phyloP scores from a whole-genome alignment of 30 jellyfish, hydroid and myxozoan genomes.

The Aurelia aurita complex sp. Pacific region DNA sequence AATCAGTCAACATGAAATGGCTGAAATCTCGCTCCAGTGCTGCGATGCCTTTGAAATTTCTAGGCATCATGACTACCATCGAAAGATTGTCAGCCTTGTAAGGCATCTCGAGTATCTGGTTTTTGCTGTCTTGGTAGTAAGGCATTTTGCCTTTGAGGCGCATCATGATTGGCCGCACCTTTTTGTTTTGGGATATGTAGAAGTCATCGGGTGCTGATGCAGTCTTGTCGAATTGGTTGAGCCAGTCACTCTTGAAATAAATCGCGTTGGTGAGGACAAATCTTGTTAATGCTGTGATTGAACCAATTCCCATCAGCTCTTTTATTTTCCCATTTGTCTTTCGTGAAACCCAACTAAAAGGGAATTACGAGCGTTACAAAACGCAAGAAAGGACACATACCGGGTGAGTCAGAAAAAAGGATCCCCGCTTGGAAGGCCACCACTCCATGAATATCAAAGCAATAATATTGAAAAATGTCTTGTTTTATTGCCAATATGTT shows the following conservation, averaged over 20 bases:
- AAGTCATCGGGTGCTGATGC: conserved; percentile 12
- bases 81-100: conserved; percentile 41
- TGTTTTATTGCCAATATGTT: too few relatives aligned
- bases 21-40: conserved; percentile 43
- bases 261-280: conserved; percentile 65
- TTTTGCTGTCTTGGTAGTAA: conserved; percentile 34
- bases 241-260: conserved; percentile 71
- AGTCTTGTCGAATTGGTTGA: conserved; percentile 40
- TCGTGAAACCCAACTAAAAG: conserved; percentile 47
- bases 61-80: conserved; percentile 59
- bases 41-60: conserved; percentile 3
- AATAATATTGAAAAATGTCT: too few relatives aligned
- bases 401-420: too few relatives aligned
- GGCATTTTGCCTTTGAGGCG: not conserved
- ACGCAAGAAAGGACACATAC: too few relatives aligned
- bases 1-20: conserved; percentile 15
- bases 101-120: conserved; percentile 63
- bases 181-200: conserved; percentile 25
- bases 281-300: conserved; percentile 46
- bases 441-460: too few relatives aligned
- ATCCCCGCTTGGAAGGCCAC: too few relatives aligned
- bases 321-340: conserved; percentile 49
- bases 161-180: conserved; percentile 55
- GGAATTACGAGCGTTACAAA: too few relatives aligned
- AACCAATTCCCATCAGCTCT: conserved; percentile 52